These are phyloP conservation scores for Meghimatium bilineatum DNA, from an alignment of 2,888 invertebrate genomes.

Conservation along the genomic window DNA sequence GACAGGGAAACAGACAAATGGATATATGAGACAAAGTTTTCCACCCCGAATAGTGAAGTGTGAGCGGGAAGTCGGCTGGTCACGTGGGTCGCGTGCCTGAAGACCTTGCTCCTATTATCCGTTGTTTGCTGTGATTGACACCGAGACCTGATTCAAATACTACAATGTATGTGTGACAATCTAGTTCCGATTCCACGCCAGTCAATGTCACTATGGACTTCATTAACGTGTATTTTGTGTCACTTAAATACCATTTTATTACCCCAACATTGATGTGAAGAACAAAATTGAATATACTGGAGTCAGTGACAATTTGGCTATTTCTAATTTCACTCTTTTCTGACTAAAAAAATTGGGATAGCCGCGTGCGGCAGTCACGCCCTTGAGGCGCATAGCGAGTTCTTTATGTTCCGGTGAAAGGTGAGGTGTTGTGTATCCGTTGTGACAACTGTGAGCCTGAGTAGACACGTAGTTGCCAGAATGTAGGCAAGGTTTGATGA, in stretches of 20 bases:
- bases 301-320: conserved; percentile 2
- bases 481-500: neutral
- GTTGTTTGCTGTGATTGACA: conserved; percentile 23
- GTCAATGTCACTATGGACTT: neutral
- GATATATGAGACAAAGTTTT: neutral
- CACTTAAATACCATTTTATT: neutral
- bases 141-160: neutral
- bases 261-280: neutral
- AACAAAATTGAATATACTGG: neutral
- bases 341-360: neutral
- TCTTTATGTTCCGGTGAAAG: conserved; percentile 11
- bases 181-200: neutral
- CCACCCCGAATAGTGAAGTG: neutral
- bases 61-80: neutral
- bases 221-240: neutral
- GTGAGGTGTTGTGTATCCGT: conserved; percentile 8
- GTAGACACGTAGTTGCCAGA: neutral
- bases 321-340: conserved; percentile 23
- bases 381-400: conserved; percentile 3
- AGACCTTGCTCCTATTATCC: neutral
- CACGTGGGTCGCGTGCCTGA: conserved; percentile 4
- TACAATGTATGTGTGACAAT: conserved; percentile 11
- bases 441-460: neutral
- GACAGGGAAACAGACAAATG: neutral
- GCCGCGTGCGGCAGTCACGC: conserved; percentile 6